Percentiles rank a stretch among this genome's conserved stretches.
phyloP scores from a whole-genome alignment of 2,797 vertebrate species.

The Danio tinwini region DNA sequence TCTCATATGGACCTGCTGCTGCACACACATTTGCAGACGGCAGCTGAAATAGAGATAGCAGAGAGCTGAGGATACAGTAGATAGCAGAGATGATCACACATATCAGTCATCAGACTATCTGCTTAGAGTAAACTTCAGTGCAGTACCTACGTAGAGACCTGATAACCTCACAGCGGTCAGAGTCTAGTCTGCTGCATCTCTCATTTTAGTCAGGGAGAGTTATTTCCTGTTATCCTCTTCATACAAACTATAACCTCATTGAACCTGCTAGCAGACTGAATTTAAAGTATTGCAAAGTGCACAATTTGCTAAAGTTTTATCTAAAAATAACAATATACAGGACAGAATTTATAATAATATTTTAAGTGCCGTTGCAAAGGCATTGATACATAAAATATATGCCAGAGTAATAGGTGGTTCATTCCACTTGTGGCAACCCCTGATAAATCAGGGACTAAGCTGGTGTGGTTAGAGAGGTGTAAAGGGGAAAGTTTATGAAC shows the following conservation, averaged over 20 bases:
- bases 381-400: too few species aligned
- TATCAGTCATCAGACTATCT: slow-evolving; percentile 21
- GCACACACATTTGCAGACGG: neutral
- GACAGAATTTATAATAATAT: too few species aligned
- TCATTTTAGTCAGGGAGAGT: neutral
- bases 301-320: neutral
- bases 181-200: neutral
- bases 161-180: slow-evolving; percentile 22
- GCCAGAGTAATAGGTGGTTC: too few species aligned
- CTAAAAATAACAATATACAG: too few species aligned
- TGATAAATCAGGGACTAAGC: too few species aligned
- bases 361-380: too few species aligned
- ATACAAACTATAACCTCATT: neutral
- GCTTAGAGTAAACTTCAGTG: slow-evolving; percentile 20
- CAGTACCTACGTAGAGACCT: neutral
- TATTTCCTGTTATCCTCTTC: neutral
- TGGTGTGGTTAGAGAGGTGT: too few species aligned
- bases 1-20: neutral
- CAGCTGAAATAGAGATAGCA: too few species aligned
- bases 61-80: neutral
- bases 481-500: too few species aligned
- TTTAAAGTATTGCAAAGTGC: neutral
- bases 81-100: slow-evolving; percentile 4
- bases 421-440: too few species aligned
- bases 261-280: neutral